These are phyloP conservation scores for Drosophila lacicola DNA, from an alignment of 2,888 invertebrate species.

Conservation along the genomic window DNA sequence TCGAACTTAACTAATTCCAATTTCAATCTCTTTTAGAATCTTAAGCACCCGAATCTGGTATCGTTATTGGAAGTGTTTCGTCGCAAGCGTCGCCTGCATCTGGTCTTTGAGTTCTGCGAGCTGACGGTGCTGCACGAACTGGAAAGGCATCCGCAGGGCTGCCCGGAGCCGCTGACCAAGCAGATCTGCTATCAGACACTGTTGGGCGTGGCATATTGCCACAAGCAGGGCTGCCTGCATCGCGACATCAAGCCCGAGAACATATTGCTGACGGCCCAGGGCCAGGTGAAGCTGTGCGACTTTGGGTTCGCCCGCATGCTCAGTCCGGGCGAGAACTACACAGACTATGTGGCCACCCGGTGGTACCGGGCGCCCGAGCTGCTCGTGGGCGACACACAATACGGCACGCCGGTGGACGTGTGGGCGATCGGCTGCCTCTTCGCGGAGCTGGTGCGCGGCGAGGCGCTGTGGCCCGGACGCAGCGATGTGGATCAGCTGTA, in stretches of 20 bases:
- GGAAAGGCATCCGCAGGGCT: conserved; percentile 96
- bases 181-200: conserved; percentile 98
- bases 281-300: conserved; percentile 97
- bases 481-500: conserved; percentile 99
- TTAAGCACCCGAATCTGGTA: conserved; percentile 98
- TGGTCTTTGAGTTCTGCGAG: conserved; percentile 99
- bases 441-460: conserved; percentile 94
- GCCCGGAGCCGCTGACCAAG: conserved; percentile 95
- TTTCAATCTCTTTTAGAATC: conserved; percentile 88
- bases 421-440: conserved; percentile 99
- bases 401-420: conserved; percentile 95
- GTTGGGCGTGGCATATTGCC: conserved; percentile 98
- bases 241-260: conserved; percentile 99
- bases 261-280: conserved; percentile 95
- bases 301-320: conserved; percentile 99
- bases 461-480: conserved; percentile 99
- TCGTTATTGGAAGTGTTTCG: conserved; percentile 99
- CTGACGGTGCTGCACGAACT: conserved; percentile 98
- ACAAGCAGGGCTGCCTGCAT: conserved; percentile 97
- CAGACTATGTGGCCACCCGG: conserved; percentile 99
- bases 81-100: conserved; percentile 96
- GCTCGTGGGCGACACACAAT: conserved; percentile 97
- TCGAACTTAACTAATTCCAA: not conserved
- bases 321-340: conserved; percentile 98
- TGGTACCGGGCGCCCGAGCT: conserved; percentile 99